These are phyloP conservation scores for Calliopsis andreniformis DNA, from an alignment of 1,140 invertebrate species.

Conservation along the genomic window DNA sequence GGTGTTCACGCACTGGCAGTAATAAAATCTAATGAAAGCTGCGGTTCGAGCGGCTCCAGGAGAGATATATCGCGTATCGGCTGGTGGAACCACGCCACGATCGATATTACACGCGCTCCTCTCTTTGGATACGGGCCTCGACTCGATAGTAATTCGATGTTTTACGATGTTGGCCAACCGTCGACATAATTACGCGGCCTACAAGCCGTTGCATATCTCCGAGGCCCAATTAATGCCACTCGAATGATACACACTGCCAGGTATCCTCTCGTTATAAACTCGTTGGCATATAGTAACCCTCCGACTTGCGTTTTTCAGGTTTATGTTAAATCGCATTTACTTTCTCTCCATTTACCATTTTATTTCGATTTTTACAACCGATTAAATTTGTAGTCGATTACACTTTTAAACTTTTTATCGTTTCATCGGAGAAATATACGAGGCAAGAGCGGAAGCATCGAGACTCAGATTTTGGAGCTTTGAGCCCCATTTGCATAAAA, in stretches of 20 bases:
- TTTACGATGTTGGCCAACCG: conserved; percentile 48
- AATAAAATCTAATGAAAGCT: conserved; percentile 59
- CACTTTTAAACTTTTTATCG: too few relatives aligned
- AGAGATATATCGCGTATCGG: conserved; percentile 25
- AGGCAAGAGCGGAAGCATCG: too few relatives aligned
- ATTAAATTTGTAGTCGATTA: too few relatives aligned
- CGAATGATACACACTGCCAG: conserved; percentile 28
- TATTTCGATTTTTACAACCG: too few relatives aligned
- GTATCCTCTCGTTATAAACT: too few relatives aligned
- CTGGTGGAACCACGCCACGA: conserved; percentile 34
- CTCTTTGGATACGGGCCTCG: conserved; percentile 34
- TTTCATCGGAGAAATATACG: too few relatives aligned
- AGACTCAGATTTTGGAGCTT: too few relatives aligned
- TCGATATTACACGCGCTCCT: conserved; percentile 52
- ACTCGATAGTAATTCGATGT: conserved; percentile 40
- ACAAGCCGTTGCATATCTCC: conserved; percentile 32
- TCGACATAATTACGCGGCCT: conserved; percentile 48
- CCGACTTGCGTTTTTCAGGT: too few relatives aligned
- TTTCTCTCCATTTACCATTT: too few relatives aligned
- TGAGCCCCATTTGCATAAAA: too few relatives aligned
- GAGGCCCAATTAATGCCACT: conserved; percentile 43
- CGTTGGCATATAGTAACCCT: too few relatives aligned
- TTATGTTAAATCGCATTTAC: too few relatives aligned
- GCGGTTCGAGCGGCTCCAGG: conserved; percentile 13
- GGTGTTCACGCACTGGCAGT: conserved; percentile 33